Conservation (phyloP, 2,797 vertebrate species). For the Harpagifer antarcticus region DNA sequence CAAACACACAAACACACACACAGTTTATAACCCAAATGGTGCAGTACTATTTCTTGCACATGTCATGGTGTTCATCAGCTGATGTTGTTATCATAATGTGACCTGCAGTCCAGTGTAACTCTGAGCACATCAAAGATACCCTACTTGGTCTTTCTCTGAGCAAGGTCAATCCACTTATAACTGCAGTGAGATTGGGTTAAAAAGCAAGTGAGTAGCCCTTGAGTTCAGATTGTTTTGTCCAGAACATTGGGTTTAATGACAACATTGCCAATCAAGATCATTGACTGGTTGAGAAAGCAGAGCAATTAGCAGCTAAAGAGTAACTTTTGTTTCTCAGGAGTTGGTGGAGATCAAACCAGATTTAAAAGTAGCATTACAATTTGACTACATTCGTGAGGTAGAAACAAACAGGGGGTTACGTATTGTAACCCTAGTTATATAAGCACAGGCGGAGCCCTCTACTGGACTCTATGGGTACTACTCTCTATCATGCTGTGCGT, state of each 20-base stretch:
- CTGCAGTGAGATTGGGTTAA: neutral
- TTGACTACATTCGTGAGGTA: neutral
- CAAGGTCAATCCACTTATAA: too few species aligned
- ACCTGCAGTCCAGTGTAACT: neutral
- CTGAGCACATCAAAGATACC: neutral
- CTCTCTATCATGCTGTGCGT: too few species aligned
- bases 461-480: too few species aligned
- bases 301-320: neutral
- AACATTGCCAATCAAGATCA: too few species aligned
- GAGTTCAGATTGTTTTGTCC: too few species aligned
- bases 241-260: too few species aligned
- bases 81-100: neutral
- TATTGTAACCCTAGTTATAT: too few species aligned
- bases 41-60: neutral
- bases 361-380: neutral
- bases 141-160: neutral
- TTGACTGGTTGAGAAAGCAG: neutral
- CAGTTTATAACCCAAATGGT: neutral
- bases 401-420: too few species aligned
- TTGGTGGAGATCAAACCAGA: neutral
- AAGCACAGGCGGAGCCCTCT: too few species aligned
- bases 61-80: neutral
- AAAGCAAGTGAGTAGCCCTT: neutral
- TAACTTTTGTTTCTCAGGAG: neutral
- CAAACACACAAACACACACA: conserved; percentile 13